Conservation (phyloP, 2,113 vertebrate genomes). For the Mellivora capensis region DNA sequence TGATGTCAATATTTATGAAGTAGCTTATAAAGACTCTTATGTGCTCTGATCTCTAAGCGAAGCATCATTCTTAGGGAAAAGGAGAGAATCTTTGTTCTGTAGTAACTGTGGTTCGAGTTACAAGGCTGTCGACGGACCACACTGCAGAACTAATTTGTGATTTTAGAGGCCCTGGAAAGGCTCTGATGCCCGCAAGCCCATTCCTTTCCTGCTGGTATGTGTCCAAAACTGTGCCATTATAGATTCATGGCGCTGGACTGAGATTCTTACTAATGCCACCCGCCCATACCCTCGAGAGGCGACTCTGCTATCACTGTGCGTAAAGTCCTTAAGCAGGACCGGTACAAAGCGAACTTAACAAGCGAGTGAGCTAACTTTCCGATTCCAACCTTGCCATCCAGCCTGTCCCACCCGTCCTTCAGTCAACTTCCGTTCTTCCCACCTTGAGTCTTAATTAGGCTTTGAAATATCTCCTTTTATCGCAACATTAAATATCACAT, state of each 20-base stretch:
- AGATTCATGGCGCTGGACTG: background rate
- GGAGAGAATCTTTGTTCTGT: background rate
- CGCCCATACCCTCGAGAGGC: background rate
- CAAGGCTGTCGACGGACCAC: background rate
- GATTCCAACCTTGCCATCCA: background rate
- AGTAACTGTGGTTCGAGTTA: background rate
- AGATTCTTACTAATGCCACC: background rate
- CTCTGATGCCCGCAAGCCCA: background rate
- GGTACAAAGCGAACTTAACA: background rate
- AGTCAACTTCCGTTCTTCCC: background rate
- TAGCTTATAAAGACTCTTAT: background rate
- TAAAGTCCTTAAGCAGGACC: background rate
- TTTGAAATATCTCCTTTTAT: background rate
- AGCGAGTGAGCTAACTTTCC: background rate
- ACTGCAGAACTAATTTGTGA: background rate
- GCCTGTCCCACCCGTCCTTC: background rate
- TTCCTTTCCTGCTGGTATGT: background rate
- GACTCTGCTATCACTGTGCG: background rate
- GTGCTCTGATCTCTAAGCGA: background rate
- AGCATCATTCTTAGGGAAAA: background rate
- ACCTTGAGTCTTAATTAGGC: background rate
- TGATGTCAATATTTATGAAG: constrained; percentile 25
- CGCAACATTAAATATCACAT: background rate
- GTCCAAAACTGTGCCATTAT: background rate
- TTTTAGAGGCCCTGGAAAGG: background rate